Base-by-base conservation (phyloP, 2,797 vertebrate genomes). In the Alectoris magna region DNA sequence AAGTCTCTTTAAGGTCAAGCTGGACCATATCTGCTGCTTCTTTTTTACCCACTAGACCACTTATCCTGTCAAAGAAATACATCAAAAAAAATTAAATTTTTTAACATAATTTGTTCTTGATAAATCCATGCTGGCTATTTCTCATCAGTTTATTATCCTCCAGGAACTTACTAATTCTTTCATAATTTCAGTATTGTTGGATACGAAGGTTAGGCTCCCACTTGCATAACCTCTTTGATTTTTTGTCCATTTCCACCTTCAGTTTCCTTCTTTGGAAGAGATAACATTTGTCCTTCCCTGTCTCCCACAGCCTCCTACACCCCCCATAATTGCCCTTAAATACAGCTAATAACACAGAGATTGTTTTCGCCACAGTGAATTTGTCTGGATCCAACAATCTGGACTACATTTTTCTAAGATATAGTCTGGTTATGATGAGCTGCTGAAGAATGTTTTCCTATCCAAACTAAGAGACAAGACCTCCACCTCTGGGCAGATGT, bases 81-180 rank as follows among this genome's bases (percentile, higher is more conserved):
- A 90, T 71, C 73, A n/a, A 34, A 34, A 34, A 34, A 34, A 34
- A 34, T 34, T 34, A 34, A 34, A 3, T 67, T 70, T 41, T 71
- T 76, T 91, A 68, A 90, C 29, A 43, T 29, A 73, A 79, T 84
- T 74, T 79, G n/a, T 49, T 90, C 60, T 66, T 79, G 74, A 80
- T 19, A 79, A 88, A 87, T 62, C 29, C 64, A 10, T 23, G 31
- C 27, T 74, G 23, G 22, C 46, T 92, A 46, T 84, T 90, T 84
- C 56, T 84, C 31, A 9, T 14, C 77, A 55, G 43, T 66, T 95
- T 81, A 79, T 79, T 91, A 88, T 59, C 67, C 49, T 78, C 53
- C 24, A 75, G 59, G 36, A 84, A 67, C 70, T 81, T 72, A 75
- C 11, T 55, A 88, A 73, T 44, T 79, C n/a, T 56, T 90, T 34